A percentile compares a stretch with the other conserved stretches of the same genome.
These are phyloP conservation scores for Brachymystax lenok DNA, from an alignment of 2,797 vertebrate genomes.

Conservation along the genomic window DNA sequence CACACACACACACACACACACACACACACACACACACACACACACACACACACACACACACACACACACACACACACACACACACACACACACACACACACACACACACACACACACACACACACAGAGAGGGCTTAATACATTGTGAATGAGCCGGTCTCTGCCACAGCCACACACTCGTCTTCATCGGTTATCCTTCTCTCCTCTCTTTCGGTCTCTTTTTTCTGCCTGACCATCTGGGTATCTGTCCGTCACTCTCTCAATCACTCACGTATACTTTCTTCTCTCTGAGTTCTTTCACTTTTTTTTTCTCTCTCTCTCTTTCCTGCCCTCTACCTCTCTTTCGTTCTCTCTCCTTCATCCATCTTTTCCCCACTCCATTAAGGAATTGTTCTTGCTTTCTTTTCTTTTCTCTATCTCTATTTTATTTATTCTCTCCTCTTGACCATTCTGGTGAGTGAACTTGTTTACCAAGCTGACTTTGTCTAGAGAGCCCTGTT, in stretches of 20 bases:
- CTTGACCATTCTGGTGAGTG: not conserved
- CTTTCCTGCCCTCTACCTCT: not conserved
- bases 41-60: not conserved
- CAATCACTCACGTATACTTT: not conserved
- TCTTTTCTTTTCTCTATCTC: not conserved
- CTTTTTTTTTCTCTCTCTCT: not conserved
- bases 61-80: conserved; percentile 27
- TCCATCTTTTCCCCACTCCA: not conserved
- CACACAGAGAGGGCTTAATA: conserved; percentile 68
- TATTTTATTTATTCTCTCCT: not conserved
- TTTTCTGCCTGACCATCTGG: not conserved
- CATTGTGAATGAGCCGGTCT: conserved; percentile 79
- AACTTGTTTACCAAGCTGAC: not conserved
- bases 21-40: conserved; percentile 38
- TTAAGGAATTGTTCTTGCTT: not conserved
- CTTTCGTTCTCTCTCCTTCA: not conserved
- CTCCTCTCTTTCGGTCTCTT: conserved; percentile 8
- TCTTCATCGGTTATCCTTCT: conserved; percentile 29
- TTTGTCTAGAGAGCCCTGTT: conserved; percentile 13
- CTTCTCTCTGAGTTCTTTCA: not conserved
- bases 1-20: conserved; percentile 29
- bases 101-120: conserved; percentile 39
- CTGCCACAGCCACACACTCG: conserved; percentile 59
- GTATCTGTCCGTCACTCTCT: conserved; percentile 33
- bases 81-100: conserved; percentile 60